Base-by-base conservation (phyloP, 2,888 invertebrate species). In the Trypoxylon attenuatum region DNA sequence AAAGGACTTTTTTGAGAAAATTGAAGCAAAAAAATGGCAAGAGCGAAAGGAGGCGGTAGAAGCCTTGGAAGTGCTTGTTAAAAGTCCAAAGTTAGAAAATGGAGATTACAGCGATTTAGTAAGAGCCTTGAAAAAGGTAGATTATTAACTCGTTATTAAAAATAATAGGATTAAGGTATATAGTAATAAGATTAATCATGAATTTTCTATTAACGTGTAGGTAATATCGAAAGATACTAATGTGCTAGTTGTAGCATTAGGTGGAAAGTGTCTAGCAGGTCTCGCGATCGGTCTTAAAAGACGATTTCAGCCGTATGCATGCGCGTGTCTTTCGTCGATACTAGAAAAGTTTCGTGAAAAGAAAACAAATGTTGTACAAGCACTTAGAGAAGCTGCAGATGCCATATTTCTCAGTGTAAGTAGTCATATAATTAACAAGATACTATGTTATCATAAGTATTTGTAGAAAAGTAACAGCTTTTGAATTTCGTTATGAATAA, bases 261-360 rank as follows among this genome's bases (percentile, higher is more conserved):
- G 96, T 18, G 95, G 92, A 0, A 95, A 96, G 82, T 94, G 96
- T 79, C 86, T 99, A 13, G 92, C 94, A 1, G 90, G 92, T 76
- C 86, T 99, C 38, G 98, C 98, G 0, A 90, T 87, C 54, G 98
- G 98, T 0, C 89, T 99, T 25, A 94, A 97, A 56, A 94, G 94
- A 84, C 92, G 94, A 63, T 99, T 98, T 88, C 91, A 93, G 6
- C 91, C 93, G 0, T 97, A 97, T 88, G 94, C 97, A 0, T 88
- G 90, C 19, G 91, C 92, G 0, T 94, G 94, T 77, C 88, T 96
- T 0, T 90, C 94, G 5, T 89, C 94, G 0, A 89, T 98, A 49
- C 87, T 99, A 27, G 98, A 99, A 80, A 99, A 99, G 88, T 99
- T 99, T 84, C 97, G 97, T 82, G 99, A 99, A 87, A 99, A 98